Evolutionary conservation across 2,888 invertebrate genomes (phyloP), one percentile per base, ranked within the genome.

Genomic region (Diarsia rubi): DNA sequence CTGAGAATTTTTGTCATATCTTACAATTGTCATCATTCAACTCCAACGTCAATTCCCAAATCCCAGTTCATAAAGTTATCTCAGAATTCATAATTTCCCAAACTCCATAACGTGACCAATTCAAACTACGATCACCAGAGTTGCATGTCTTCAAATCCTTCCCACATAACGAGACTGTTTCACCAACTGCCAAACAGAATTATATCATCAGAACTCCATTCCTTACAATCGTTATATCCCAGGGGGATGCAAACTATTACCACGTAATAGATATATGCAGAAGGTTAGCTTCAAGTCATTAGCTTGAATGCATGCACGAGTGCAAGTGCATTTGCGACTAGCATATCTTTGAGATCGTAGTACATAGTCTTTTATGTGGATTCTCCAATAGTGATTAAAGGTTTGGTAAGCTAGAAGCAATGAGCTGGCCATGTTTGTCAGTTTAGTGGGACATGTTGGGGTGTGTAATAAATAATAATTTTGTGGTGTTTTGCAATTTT

Each of bases 141-240:
- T 24, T 16, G 60, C 31, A 54, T 4, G 57, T 59, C 11, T 45
- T 19, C 31, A 65, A 79, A 71, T 42, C 52, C 37, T 45, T 16
- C n/a, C 49, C 57, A 59, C 16, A 8, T 45, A 60, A 60, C 64
- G 37, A 76, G 45, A 31, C 27, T 27, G 54, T 63, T 63, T 57
- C 57, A 42, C 44, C 45, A 78, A 77, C 42, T 77, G 21, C 3
- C 37, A 68, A 82, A 78, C 63, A 68, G 49, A 68, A 74, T 69
- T 62, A 70, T 54, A 37, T 59, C 59, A 71, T 77, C 78, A 74
- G 59, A 74, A 81, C 52, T 67, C 63, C 54, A 73, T 84, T 74
- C 62, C 78, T 62, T 82, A 71, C 73, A 47, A 79, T 66, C 71
- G 62, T 63, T 66, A 3, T 16, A 14, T 63, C 69, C 73, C 73